These are phyloP conservation scores for Trissolcus basalis DNA, from an alignment of 1,140 invertebrate species.

Conservation along the genomic window DNA sequence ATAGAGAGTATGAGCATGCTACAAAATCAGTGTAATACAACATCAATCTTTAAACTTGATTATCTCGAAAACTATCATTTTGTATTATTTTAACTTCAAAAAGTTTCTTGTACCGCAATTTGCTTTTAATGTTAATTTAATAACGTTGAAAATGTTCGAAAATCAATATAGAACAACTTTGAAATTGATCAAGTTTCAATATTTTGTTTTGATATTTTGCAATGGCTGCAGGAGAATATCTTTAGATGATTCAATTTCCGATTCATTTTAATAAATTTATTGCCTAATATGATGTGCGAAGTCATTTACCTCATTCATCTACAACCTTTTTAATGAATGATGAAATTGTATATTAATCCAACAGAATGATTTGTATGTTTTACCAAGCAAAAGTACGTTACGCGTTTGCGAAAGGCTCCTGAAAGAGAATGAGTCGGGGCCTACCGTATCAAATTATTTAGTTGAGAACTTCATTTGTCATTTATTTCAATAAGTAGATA, in stretches of 20 bases:
- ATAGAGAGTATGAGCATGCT: no score
- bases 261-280: slow-evolving; percentile 59
- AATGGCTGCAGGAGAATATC: no score
- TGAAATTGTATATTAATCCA: slow-evolving; percentile 68
- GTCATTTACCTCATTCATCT: slow-evolving; percentile 63
- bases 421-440: slow-evolving; percentile 47
- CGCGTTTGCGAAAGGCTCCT: slow-evolving; percentile 31
- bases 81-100: no score
- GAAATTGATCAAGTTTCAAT: no score
- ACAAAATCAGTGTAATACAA: no score
- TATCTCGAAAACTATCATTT: no score
- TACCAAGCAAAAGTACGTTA: slow-evolving; percentile 39
- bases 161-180: no score
- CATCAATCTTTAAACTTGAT: no score
- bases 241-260: background rate
- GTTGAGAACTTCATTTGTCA: slow-evolving; percentile 33
- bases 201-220: no score
- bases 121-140: no score
- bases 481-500: slow-evolving; percentile 63
- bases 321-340: slow-evolving; percentile 65
- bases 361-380: slow-evolving; percentile 47
- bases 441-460: slow-evolving; percentile 4
- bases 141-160: no score
- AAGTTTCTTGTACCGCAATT: no score
- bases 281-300: slow-evolving; percentile 64